These are phyloP conservation scores for Drosophila melanica DNA, from an alignment of 1,140 invertebrate genomes.

Conservation along the genomic window DNA sequence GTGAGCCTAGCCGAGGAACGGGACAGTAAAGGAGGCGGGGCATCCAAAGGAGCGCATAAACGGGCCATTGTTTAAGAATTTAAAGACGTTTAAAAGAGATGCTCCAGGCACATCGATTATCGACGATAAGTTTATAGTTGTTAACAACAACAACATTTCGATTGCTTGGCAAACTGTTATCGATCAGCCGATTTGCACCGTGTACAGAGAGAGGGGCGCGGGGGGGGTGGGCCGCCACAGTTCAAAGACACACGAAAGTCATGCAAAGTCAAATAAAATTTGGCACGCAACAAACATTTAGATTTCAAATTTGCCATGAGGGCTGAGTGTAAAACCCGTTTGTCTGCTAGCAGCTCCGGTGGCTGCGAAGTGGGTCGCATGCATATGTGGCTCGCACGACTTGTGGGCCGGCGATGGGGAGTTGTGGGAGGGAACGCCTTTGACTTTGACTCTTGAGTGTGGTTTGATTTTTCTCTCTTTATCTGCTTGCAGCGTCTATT, in stretches of 20 bases:
- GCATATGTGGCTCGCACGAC: conserved; percentile 43
- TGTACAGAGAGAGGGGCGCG: too few species aligned
- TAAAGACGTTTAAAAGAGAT: conserved; percentile 1
- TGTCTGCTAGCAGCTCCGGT: background rate
- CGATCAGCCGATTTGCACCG: too few species aligned
- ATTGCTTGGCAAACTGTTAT: background rate
- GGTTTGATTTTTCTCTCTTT: conserved; percentile 9
- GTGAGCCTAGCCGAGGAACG: conserved; percentile 7
- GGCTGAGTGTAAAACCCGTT: background rate
- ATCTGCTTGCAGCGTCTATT: background rate
- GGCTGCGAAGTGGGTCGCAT: conserved; percentile 18
- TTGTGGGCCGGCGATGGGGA: background rate
- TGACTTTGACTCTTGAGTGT: conserved; percentile 10
- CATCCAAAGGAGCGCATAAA: background rate
- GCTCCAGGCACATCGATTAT: background rate
- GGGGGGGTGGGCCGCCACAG: background rate
- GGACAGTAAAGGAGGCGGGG: background rate
- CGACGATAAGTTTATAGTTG: background rate
- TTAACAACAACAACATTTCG: background rate
- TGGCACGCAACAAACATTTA: conserved; percentile 59
- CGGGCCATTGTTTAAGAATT: conserved; percentile 10
- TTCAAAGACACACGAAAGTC: conserved; percentile 68
- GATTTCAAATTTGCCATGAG: conserved; percentile 32
- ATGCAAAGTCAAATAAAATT: conserved; percentile 73
- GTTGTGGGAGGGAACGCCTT: background rate